Conservation (phyloP, 1,140 invertebrate genomes). For the Drosophila triauraria region DNA sequence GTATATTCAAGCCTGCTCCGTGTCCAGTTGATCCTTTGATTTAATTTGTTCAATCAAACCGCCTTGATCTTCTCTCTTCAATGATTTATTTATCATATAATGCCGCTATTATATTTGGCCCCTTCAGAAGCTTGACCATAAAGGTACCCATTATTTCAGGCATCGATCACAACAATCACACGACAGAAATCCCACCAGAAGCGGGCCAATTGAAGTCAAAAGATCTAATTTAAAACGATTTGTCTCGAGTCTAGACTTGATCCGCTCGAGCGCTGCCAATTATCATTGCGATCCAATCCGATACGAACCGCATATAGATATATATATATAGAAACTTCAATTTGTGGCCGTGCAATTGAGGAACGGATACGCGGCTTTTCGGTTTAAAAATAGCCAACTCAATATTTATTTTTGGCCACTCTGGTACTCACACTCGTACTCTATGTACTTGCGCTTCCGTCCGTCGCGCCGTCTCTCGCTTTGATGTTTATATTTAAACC, state of each 20-base stretch:
- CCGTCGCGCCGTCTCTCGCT: conserved; percentile 23
- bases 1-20: no score
- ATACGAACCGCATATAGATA: background rate
- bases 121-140: background rate
- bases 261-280: conserved; percentile 41
- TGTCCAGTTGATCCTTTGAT: no score
- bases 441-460: conserved; percentile 38
- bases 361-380: conserved; percentile 38
- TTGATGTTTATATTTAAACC: conserved; percentile 71
- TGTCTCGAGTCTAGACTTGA: conserved; percentile 34
- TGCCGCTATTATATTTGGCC: background rate
- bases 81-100: no score
- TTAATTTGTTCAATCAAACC: no score
- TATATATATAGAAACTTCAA: conserved; percentile 22
- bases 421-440: conserved; percentile 17
- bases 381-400: conserved; percentile 65
- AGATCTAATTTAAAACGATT: conserved; percentile 26
- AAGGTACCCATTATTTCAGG: background rate
- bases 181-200: background rate
- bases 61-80: no score
- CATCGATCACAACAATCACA: background rate
- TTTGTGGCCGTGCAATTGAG: conserved; percentile 24
- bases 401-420: conserved; percentile 71
- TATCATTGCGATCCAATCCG: conserved; percentile 23
- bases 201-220: conserved; percentile 17